A percentile compares a stretch with the other conserved stretches of the same genome.
phyloP scores from a whole-genome alignment of 2,113 vertebrate species.

The Empidonax traillii region DNA sequence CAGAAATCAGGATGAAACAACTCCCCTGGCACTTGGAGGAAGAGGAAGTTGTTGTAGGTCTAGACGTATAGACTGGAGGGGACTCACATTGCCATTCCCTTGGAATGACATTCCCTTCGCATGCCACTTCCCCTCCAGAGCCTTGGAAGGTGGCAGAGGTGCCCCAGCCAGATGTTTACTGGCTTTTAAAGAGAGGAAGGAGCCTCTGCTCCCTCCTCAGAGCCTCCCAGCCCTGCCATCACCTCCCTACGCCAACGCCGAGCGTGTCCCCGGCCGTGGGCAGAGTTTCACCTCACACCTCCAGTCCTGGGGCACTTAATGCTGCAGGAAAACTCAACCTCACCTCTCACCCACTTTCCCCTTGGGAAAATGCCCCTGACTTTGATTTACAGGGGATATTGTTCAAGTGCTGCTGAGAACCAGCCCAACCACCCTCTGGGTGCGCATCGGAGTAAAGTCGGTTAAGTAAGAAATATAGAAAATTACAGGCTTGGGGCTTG shows the following conservation, averaged over 20 bases:
- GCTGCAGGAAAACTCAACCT: not conserved
- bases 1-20: accelerated
- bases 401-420: not conserved
- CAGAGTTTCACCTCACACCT: not conserved
- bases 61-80: accelerated
- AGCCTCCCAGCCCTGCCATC: not conserved
- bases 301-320: not conserved
- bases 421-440: not conserved
- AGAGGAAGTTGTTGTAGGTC: not conserved
- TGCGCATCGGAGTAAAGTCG: not conserved
- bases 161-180: not conserved
- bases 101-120: not conserved
- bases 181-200: not conserved
- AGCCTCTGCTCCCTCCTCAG: not conserved
- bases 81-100: not conserved
- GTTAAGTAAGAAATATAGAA: not conserved
- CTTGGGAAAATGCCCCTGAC: not conserved
- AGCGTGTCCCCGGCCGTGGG: accelerated
- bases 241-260: accelerated
- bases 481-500: not conserved
- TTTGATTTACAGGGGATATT: not conserved
- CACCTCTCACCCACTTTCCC: slow-evolving; percentile 17
- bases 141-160: not conserved
- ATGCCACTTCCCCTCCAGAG: not conserved
- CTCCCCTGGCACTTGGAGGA: not conserved